A percentile compares a stretch with the other conserved stretches of the same genome.
These are phyloP conservation scores for Labeo catla DNA, from an alignment of 2,113 vertebrate species.

Conservation along the genomic window DNA sequence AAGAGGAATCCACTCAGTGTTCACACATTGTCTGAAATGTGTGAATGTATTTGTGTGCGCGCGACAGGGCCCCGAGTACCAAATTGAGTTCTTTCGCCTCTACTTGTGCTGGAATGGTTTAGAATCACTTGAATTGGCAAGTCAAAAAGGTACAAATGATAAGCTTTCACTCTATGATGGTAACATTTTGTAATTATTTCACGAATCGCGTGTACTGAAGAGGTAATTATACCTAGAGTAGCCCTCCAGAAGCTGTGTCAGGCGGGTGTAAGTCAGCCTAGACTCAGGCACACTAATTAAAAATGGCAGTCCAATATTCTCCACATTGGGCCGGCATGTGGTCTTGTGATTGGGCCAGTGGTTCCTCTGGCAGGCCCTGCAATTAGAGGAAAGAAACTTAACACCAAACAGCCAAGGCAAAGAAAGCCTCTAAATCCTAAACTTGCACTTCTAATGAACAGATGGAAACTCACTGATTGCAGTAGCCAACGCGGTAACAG, in stretches of 20 bases:
- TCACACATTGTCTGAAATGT: too few relatives aligned
- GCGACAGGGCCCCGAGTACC: too few relatives aligned
- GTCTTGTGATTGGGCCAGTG: slow-evolving; percentile 94
- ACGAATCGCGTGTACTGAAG: too few relatives aligned
- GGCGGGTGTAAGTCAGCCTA: slow-evolving; percentile 87
- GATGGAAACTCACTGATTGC: slow-evolving; percentile 90
- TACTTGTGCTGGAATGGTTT: too few relatives aligned
- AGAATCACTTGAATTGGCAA: too few relatives aligned
- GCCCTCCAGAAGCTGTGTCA: slow-evolving; percentile 91
- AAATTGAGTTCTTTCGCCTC: too few relatives aligned
- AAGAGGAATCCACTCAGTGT: too few relatives aligned
- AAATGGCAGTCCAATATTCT: slow-evolving; percentile 95
- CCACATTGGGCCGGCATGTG: slow-evolving; percentile 83
- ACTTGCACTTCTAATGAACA: slow-evolving; percentile 8
- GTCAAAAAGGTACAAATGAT: too few relatives aligned
- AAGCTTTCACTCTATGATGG: too few relatives aligned
- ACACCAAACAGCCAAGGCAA: not conserved
- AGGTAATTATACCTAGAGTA: slow-evolving; percentile 84
- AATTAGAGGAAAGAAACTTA: not conserved
- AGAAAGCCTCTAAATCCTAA: not conserved
- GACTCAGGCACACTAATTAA: slow-evolving; percentile 92
- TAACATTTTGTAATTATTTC: too few relatives aligned
- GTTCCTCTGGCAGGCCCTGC: slow-evolving; percentile 89
- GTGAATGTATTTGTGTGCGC: too few relatives aligned
- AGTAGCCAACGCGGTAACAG: slow-evolving; percentile 97